Evolutionary conservation across 2,888 invertebrate genomes (phyloP), one percentile per base, ranked within the genome.

Genomic region (Pristionchus fissidentatus): DNA sequence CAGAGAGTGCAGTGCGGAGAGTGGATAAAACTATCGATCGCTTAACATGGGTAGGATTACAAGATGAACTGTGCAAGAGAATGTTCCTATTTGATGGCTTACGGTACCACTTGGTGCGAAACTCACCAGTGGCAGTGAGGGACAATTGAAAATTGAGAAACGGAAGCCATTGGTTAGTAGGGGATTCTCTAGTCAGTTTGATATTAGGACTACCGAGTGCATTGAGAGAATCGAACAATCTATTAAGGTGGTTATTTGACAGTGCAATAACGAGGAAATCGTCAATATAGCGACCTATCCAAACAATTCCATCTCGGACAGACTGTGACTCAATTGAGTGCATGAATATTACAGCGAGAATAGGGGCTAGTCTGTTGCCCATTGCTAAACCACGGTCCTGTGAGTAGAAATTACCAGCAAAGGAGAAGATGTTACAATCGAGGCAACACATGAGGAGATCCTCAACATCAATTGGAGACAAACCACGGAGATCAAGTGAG

Each of bases 121-220:
- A 79, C 10, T 19, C 41, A 38, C 79, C 79, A 57, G 13, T 41
- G 2, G 13, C 5, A 8, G 35, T 22, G 3, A 57, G 43, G 3
- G 41, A 46, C 1, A 79, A 5, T 57, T 79, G 79, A n/a, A 79
- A 57, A n/a, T 79, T 79, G 19, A 79, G 79, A 41, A 79, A 79
- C 3, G 79, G 57, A 3, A 79, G 60, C 79, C 79, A 79, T 26
- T 26, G 19, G 19, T 38, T 32, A 5, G 13, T 1, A 38, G 79
- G 79, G 26, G 38, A 38, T 60, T 57, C 79, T 22, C 79, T 35
- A n/a, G 79, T 79, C 1, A 79, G 41, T 7, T n/a, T 35, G 5
- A 79, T 60, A 19, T 60, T 13, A 19, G 79, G 79, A 60, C 38
- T 38, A 41, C 79, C 79, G 1, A 38, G 3, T 7, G 7, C 2